Evolutionary conservation across 1,140 invertebrate species (phyloP).

Genomic region (Eueides isabella): DNA sequence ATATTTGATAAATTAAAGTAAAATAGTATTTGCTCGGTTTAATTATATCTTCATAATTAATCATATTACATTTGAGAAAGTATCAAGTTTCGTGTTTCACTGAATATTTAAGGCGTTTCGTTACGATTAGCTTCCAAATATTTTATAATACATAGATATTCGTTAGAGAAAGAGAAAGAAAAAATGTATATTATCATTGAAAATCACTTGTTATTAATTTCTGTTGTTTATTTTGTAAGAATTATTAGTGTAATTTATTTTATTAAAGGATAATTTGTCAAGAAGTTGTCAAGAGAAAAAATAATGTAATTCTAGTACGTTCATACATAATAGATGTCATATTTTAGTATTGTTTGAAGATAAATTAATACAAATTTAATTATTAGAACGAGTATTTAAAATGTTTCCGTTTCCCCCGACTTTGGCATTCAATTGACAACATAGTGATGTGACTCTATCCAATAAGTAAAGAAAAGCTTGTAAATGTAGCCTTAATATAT

Average conservation of each 20-base stretch:
- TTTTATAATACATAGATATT: background rate
- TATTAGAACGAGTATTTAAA: background rate
- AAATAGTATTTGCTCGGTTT: background rate
- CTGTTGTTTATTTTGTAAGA: too few relatives aligned
- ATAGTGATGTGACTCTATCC: background rate
- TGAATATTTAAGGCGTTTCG: background rate
- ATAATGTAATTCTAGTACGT: too few relatives aligned
- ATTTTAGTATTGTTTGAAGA: background rate
- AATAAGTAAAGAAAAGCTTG: background rate
- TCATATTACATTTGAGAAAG: background rate
- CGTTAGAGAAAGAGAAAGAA: background rate
- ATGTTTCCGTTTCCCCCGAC: conserved; percentile 29
- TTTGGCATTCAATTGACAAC: background rate
- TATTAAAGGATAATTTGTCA: too few relatives aligned
- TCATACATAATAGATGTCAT: background rate
- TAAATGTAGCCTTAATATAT: background rate
- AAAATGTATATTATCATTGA: background rate
- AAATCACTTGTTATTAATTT: too few relatives aligned
- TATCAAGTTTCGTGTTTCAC: background rate
- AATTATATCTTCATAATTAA: conserved; percentile 5
- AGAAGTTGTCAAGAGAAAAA: too few relatives aligned
- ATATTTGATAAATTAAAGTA: conserved; percentile 32
- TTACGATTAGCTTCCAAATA: background rate
- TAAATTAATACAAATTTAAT: conserved; percentile 1
- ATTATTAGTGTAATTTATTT: too few relatives aligned